phyloP scores from a whole-genome alignment of 1,140 invertebrate genomes.

The Eupristina koningsbergeri region DNA sequence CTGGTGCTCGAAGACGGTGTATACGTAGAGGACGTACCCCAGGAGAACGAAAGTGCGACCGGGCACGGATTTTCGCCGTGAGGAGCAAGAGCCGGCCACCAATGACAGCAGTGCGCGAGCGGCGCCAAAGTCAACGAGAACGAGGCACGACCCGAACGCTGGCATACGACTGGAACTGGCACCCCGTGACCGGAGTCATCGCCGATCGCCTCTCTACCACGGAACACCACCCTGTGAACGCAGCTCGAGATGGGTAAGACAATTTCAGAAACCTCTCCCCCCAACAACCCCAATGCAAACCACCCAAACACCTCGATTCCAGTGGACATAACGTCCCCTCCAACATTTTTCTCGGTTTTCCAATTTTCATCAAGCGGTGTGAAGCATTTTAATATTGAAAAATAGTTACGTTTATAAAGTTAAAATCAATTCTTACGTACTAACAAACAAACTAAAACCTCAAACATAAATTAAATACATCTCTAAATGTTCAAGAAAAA shows the following conservation, averaged over 20 bases:
- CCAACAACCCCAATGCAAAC: too few species aligned
- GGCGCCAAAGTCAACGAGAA: conserved; percentile 35
- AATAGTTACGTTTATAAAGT: too few species aligned
- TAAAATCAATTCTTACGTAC: too few species aligned
- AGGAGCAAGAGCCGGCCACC: conserved; percentile 21
- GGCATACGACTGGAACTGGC: neutral
- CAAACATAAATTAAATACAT: too few species aligned
- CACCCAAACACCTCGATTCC: too few species aligned
- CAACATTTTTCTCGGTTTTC: too few species aligned
- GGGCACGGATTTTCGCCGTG: neutral
- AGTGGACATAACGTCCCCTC: too few species aligned
- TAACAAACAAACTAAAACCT: too few species aligned
- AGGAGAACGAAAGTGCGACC: neutral
- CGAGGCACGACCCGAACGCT: neutral
- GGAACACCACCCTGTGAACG: conserved; percentile 52
- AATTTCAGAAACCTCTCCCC: too few species aligned
- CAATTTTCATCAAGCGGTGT: too few species aligned
- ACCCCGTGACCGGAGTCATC: neutral
- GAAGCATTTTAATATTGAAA: too few species aligned
- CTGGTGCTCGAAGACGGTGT: neutral
- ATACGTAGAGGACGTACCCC: neutral
- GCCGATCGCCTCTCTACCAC: conserved; percentile 48
- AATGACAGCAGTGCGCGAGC: conserved; percentile 39
- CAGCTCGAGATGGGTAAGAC: conserved; percentile 58
- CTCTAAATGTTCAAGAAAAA: too few species aligned